Conservation (phyloP, 2,888 invertebrate species). For the Gymnoscelis rufifasciata region DNA sequence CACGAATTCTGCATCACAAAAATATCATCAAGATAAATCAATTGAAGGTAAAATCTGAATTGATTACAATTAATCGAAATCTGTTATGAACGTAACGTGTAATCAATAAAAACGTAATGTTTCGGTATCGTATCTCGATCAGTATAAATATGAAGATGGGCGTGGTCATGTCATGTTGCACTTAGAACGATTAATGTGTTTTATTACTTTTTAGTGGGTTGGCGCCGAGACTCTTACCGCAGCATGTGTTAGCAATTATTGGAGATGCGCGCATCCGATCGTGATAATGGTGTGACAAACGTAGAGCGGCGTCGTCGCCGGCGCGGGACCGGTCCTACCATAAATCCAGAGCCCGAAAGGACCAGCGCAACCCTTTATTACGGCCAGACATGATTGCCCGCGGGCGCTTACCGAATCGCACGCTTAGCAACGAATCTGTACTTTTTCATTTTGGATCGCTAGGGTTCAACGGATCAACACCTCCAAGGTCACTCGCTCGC, state of each 20-base stretch:
- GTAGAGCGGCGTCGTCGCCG: constrained; percentile 51
- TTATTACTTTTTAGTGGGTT: constrained; percentile 38
- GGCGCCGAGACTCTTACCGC: constrained; percentile 26
- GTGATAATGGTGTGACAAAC: constrained; percentile 68
- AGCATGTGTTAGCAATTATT: constrained; percentile 53
- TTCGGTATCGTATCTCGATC: constrained; percentile 44
- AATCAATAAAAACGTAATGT: constrained; percentile 39
- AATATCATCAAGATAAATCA: constrained; percentile 30
- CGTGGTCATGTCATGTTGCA: constrained; percentile 57
- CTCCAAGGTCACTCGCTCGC: constrained; percentile 37
- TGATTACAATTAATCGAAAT: constrained; percentile 42
- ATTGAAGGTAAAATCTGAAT: constrained; percentile 27
- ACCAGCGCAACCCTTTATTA: constrained; percentile 73
- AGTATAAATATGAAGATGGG: constrained; percentile 66
- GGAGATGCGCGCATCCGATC: constrained; percentile 20
- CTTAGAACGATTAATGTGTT: constrained; percentile 51
- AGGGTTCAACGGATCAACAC: constrained; percentile 49
- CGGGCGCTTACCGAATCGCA: constrained; percentile 65
- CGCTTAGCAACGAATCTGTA: constrained; percentile 61
- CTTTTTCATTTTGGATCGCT: constrained; percentile 48
- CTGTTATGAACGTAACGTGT: constrained; percentile 36
- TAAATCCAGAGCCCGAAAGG: constrained; percentile 68
- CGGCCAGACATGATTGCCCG: constrained; percentile 74
- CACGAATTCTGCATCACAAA: constrained; percentile 28
- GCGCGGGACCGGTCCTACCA: constrained; percentile 49